Base-by-base conservation (phyloP, 2,888 invertebrate genomes). In the Tetropium fuscum region DNA sequence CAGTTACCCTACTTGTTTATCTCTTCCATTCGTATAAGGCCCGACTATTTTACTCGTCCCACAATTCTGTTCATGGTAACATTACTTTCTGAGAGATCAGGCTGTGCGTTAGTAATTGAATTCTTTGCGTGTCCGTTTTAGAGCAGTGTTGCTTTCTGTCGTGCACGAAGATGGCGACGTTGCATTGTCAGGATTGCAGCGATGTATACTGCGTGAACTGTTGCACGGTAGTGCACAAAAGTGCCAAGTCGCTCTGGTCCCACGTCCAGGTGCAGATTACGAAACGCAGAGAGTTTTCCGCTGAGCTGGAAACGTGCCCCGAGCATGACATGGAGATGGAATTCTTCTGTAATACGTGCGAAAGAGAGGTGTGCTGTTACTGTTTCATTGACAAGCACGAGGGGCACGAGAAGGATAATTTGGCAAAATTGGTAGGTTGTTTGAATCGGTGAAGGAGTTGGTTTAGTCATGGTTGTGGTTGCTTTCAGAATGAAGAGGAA, bases 261-360 rank as follows among this genome's bases (percentile, higher is more conserved):
- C 83, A 83, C 55, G 66, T 74, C 45, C 71, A 59, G 62, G 36
- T 54, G 51, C 53, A 48, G 13, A 44, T 67, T 13, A 53, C 53
- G 11, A 49, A 32, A 22, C n/a, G n/a, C n/a, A 19, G 27, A 4
- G 60, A 58, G 27, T 58, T 63, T 36, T 53, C 58, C 20, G 30
- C 66, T 4, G 62, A 63, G 6, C 58, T 76, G 41, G 68, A 70
- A 15, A 65, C 60, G 22, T 77, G 76, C 60, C 11, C 32, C 0
- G 66, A 66, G 22, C 83, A 83, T 68, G 60, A 66, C 1, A 68
- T 75, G 53, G 51, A 68, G 1, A 18, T 78, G 15, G 82, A 81
- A 11, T 81, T 83, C 67, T 77, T 74, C 56, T 86, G 85, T 60
- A 71, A 68, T 2, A 69, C 74, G 7, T 85, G 85, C 65, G 58